phyloP scores from a whole-genome alignment of 2,113 vertebrate species.

The Colius striatus region DNA sequence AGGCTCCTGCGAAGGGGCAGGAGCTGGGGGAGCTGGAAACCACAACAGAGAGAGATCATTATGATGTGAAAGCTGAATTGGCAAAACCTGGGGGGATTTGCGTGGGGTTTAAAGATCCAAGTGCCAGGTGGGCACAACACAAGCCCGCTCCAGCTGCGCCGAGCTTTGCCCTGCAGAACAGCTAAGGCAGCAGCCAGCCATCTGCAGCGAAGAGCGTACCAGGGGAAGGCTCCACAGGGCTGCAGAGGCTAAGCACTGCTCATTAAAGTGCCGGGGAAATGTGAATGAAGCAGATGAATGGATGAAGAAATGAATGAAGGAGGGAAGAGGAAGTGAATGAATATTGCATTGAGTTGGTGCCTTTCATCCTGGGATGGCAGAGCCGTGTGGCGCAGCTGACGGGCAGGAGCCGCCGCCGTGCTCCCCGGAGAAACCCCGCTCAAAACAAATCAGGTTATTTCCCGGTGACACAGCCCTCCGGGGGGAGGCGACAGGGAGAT shows the following conservation, averaged over 20 bases:
- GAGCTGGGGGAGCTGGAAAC: not conserved
- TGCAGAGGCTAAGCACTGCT: conserved; percentile 43
- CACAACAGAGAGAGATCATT: not conserved
- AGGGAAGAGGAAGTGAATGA: conserved; percentile 67
- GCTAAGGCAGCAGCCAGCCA: not conserved
- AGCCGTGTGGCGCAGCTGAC: conserved; percentile 1
- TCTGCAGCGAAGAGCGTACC: not conserved
- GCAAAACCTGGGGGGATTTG: not conserved
- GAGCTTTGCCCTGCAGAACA: not conserved
- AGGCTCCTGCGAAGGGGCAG: fast-evolving
- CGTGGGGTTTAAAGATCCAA: not conserved
- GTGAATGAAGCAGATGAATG: conserved; percentile 72
- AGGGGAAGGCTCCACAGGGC: conserved; percentile 27
- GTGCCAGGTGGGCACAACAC: not conserved
- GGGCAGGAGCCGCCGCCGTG: not conserved
- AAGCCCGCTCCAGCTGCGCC: fast-evolving
- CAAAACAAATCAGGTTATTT: conserved; percentile 35
- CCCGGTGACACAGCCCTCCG: conserved; percentile 26
- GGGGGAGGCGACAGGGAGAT: not conserved
- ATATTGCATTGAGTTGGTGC: conserved; percentile 52
- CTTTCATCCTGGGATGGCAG: conserved; percentile 45
- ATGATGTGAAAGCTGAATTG: not conserved
- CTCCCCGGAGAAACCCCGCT: conserved; percentile 16
- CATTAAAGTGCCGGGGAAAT: conserved; percentile 44
- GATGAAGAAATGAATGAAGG: conserved; percentile 68